phyloP scores from a whole-genome alignment of 1,140 invertebrate species.

The Leptopilina clavipes region DNA sequence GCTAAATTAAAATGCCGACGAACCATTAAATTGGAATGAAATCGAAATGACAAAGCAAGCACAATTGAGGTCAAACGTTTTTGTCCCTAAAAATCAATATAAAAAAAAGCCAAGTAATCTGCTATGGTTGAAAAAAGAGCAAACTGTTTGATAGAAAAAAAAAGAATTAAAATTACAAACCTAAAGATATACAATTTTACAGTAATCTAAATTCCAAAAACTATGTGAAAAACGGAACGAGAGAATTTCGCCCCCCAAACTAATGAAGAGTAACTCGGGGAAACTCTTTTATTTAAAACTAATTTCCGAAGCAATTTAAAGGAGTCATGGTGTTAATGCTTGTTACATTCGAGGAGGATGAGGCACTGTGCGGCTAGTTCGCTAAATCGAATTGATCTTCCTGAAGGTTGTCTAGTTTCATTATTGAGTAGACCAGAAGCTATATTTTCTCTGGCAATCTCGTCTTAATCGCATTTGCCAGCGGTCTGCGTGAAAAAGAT shows the following conservation, averaged over 20 bases:
- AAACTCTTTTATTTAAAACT: constrained; percentile 24
- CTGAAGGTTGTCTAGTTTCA: constrained; percentile 10
- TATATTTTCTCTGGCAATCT: constrained; percentile 18
- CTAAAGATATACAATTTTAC: background rate
- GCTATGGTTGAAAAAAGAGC: no score
- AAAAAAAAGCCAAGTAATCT: background rate
- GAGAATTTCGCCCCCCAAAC: background rate
- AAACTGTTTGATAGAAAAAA: background rate
- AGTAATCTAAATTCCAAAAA: constrained; percentile 12
- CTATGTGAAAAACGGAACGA: background rate
- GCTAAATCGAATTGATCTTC: constrained; percentile 21
- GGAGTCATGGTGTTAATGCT: constrained; percentile 5
- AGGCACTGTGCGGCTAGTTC: background rate
- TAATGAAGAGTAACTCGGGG: background rate
- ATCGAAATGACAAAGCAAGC: constrained; percentile 28
- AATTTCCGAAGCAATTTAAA: background rate
- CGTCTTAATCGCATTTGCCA: constrained; percentile 24
- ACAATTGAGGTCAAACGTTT: constrained; percentile 22
- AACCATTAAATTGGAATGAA: constrained; percentile 31
- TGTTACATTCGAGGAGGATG: background rate
- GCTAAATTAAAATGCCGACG: constrained; percentile 14
- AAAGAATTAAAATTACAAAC: background rate
- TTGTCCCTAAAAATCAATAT: background rate
- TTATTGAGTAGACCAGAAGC: background rate
- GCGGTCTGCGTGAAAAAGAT: constrained; percentile 33